Evolutionary conservation across 1,140 invertebrate species (phyloP).

Genomic region (Hydropsyche tenuis): DNA sequence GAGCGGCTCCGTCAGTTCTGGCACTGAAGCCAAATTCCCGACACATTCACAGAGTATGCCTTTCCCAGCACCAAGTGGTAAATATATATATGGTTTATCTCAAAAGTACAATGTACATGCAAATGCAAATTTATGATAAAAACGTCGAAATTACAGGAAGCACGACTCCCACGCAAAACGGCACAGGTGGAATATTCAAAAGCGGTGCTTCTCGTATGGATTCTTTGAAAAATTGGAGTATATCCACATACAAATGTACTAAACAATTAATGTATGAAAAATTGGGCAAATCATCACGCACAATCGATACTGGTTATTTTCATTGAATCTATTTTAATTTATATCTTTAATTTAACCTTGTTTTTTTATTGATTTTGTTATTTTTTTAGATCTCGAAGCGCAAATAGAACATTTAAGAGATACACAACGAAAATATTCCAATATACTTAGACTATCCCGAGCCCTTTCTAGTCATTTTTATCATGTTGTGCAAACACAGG

Average conservation of each 20-base stretch:
- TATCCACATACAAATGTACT: slow-evolving; percentile 97
- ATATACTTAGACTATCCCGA: slow-evolving; percentile 84
- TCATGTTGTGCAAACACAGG: slow-evolving; percentile 85
- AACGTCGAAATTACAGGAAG: slow-evolving; percentile 36
- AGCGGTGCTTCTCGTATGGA: slow-evolving; percentile 81
- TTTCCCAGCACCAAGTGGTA: slow-evolving; percentile 54
- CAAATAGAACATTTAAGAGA: slow-evolving; percentile 91
- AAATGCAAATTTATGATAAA: background rate
- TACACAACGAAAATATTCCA: slow-evolving; percentile 92
- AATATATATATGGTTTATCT: background rate
- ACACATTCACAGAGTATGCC: slow-evolving; percentile 60
- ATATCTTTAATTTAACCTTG: background rate
- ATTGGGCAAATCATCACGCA: slow-evolving; percentile 90
- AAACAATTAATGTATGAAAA: slow-evolving; percentile 94
- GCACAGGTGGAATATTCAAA: slow-evolving; percentile 63
- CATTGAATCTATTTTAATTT: slow-evolving; percentile 10
- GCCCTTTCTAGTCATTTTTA: slow-evolving; percentile 88
- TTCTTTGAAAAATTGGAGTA: slow-evolving; percentile 92
- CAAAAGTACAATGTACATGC: background rate
- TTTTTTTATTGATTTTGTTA: slow-evolving; percentile 8
- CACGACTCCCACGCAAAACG: slow-evolving; percentile 66
- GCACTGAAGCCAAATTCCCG: slow-evolving; percentile 65
- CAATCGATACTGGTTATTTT: slow-evolving; percentile 79
- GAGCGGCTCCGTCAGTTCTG: slow-evolving; percentile 76
- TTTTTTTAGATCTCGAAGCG: slow-evolving; percentile 80